Percentiles rank a stretch among this genome's conserved stretches.
Evolutionary conservation across 2,888 invertebrate species (phyloP).

Genomic region (Melanophora roralis): DNA sequence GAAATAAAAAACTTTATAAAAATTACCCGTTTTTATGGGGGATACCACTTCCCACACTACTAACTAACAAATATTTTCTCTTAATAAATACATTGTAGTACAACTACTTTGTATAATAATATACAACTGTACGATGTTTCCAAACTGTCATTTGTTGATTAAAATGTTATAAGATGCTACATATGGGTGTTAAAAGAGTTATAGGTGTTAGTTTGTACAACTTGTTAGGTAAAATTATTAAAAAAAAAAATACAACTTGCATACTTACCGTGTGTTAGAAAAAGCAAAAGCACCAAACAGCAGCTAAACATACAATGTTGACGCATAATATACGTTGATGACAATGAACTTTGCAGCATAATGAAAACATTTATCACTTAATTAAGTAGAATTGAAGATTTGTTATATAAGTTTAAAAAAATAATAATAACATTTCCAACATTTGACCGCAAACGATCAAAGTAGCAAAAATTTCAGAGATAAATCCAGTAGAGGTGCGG

Average conservation of each 20-base stretch:
- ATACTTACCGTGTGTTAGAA: slow-evolving; percentile 52
- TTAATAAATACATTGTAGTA: too few relatives aligned
- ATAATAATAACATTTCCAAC: background rate
- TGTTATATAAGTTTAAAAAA: background rate
- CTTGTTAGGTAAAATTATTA: background rate
- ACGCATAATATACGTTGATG: slow-evolving; percentile 11
- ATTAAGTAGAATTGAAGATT: background rate
- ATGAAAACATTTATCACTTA: slow-evolving; percentile 44
- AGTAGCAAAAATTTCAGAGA: background rate
- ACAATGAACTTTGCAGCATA: slow-evolving; percentile 48
- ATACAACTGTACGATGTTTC: too few relatives aligned
- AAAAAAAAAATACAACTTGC: background rate
- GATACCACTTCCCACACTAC: too few relatives aligned
- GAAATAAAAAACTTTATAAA: too few relatives aligned
- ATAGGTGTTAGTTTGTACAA: background rate
- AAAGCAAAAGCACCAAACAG: slow-evolving; percentile 52
- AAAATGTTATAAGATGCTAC: too few relatives aligned
- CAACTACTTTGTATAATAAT: too few relatives aligned
- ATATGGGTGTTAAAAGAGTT: background rate
- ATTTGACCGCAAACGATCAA: background rate
- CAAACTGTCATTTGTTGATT: too few relatives aligned
- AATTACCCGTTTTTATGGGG: too few relatives aligned
- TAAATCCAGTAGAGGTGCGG: background rate
- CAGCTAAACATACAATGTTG: slow-evolving; percentile 62
- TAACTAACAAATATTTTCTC: too few relatives aligned